These are phyloP conservation scores for Drosophila biarmipes DNA, from an alignment of 1,140 invertebrate species.

Conservation along the genomic window DNA sequence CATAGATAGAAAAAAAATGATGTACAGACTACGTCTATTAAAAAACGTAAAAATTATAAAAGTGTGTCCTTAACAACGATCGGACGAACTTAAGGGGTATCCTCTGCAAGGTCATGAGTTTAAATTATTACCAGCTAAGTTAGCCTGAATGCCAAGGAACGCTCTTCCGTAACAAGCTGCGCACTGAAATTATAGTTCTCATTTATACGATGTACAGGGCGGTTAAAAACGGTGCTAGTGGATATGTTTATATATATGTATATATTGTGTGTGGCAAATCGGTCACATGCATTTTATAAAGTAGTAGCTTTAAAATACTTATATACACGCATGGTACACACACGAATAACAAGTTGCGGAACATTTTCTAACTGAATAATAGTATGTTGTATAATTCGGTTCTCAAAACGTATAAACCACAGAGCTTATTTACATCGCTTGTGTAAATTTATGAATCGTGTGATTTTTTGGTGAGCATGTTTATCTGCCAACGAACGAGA, in stretches of 20 bases:
- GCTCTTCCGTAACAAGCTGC: conserved; percentile 36
- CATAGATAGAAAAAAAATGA: background rate
- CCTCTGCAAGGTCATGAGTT: conserved; percentile 30
- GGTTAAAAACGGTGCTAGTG: conserved; percentile 5
- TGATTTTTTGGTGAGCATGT: conserved; percentile 42
- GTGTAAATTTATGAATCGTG: conserved; percentile 18
- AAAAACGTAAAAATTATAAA: background rate
- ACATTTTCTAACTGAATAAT: conserved; percentile 36
- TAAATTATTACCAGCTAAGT: conserved; percentile 73
- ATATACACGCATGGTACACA: conserved; percentile 24
- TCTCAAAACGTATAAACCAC: conserved; percentile 41
- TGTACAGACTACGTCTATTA: background rate
- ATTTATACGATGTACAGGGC: conserved; percentile 49
- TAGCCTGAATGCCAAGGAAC: conserved; percentile 29
- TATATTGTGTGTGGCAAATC: conserved; percentile 38
- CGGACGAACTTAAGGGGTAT: conserved; percentile 6
- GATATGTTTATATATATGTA: conserved; percentile 5
- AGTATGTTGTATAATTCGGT: conserved; percentile 39
- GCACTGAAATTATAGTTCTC: conserved; percentile 69
- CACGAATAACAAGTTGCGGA: conserved; percentile 39
- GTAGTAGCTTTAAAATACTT: conserved; percentile 29
- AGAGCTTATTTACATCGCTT: conserved; percentile 42
- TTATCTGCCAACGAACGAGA: conserved; percentile 30
- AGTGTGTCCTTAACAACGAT: background rate
- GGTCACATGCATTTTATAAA: conserved; percentile 39